Evolutionary conservation across 1,140 invertebrate genomes (phyloP), one percentile per base, ranked within the genome.

Genomic region (Drosophila quadrilineata): DNA sequence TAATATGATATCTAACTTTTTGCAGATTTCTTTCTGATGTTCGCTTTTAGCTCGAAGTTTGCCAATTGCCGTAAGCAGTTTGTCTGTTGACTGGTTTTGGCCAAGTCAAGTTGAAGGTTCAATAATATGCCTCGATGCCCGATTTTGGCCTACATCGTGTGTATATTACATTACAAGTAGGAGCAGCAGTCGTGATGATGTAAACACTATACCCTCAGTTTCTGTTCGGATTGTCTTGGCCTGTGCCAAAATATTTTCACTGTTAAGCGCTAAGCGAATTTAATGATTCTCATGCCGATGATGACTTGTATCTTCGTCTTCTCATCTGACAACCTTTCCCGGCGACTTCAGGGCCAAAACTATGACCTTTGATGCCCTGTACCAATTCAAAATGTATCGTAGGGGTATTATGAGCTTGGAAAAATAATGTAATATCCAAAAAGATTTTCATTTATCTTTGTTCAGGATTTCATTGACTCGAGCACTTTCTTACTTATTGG

Each of bases 91-190:
- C 8, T 17, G 21, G 31, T 19, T 41, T 63, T 38, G 49, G 29
- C 52, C 58, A 79, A 85, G 79, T 86, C 79, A 85, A 85, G 79
- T 85, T 85, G 80, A 85, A 85, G 79, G 79, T 85, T 84, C 79
- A 84, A 84, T 77, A 79, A 84, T 85, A 84, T 84, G 73, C 77
- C 68, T 49, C 40, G 29, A 17, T 31, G 45, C 17, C 50, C 36
- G 29, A 10, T 17, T 49, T 50, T 56, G 19, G 29, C 31, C 54
- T 31, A 33, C n/a, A 33, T 38, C 52, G 79, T 77, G 79, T 74
- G 85, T 84, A 85, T 77, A 84, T 84, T 85, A 84, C 82, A 74
- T 84, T 85, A 84, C 82, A 74, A 72, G 73, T 50, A 56, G 19
- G 50, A 60, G 53, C 67, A 50, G 54, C 85, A 84, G 79, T 84